Percentiles rank a stretch among this genome's conserved stretches.
Evolutionary conservation across 1,140 invertebrate species (phyloP).

Genomic region (Plectrocnemia conspersa): DNA sequence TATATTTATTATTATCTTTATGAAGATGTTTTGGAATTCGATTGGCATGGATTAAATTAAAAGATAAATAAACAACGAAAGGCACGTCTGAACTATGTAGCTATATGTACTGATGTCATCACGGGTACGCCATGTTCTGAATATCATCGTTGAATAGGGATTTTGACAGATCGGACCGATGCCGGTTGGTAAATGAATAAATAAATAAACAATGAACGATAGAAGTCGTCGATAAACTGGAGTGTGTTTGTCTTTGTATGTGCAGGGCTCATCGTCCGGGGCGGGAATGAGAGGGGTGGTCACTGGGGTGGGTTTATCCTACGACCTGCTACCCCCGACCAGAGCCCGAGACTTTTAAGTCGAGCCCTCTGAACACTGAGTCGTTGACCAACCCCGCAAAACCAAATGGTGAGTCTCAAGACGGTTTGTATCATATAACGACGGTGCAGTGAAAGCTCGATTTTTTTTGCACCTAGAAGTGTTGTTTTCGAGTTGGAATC

Average conservation of each 20-base stretch:
- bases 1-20: conserved; percentile 3
- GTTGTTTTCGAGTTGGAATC: no score
- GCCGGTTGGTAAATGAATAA: conserved; percentile 8
- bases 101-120: background rate
- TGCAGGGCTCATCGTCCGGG: conserved; percentile 25
- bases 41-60: no score
- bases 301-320: conserved; percentile 1
- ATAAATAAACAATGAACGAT: no score
- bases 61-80: no score
- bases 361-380: conserved; percentile 7
- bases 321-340: background rate
- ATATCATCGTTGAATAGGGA: conserved; percentile 2
- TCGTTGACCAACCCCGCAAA: conserved; percentile 1
- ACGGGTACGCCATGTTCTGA: background rate
- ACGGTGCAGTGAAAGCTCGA: no score
- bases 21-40: background rate
- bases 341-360: background rate
- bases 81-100: background rate
- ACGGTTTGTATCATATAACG: conserved; percentile 11
- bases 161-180: conserved; percentile 3
- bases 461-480: no score
- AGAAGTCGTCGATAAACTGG: conserved; percentile 33
- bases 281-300: conserved; percentile 10
- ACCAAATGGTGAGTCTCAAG: conserved; percentile 9
- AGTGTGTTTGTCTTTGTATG: conserved; percentile 37